Base-by-base conservation (phyloP, 2,797 vertebrate species). In the Hydrolagus colliei region DNA sequence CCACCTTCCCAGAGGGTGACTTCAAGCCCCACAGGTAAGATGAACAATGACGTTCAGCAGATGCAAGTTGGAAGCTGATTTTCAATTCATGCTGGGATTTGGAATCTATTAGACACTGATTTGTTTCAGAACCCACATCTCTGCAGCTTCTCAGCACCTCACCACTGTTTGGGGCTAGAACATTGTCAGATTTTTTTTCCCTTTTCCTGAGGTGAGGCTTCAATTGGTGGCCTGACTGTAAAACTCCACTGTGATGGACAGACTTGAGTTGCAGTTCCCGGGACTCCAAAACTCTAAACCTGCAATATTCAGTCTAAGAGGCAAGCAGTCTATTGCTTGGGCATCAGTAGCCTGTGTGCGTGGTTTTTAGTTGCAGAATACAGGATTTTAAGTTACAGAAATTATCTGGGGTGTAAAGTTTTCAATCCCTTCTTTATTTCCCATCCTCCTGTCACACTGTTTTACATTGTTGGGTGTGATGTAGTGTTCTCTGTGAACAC, bases 21-120 rank as follows among this genome's bases (percentile, higher is more conserved):
- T 72, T 95, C 96, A 87, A 98, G 96, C 91, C 96, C 97, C 86
- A 96, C 97, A 68, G 97, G 97, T 99, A 94, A 96, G 95, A 91
- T 67, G 72, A 14, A 84, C 65, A 52, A 52, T 52, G 41, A 52
- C 6, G 41, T 52, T 52, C 41, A 68, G 63, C 20, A 6, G 27
- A 52, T 75, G 20, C 52, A 75, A 7, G 41, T 82, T 41, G 1
- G 27, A n/a, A 68, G 20, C 35, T 67, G 63, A 35, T 68, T 84
- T 68, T n/a, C 41, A 75, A 32, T 27, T 52, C 16, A 27, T 18
- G 13, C 18, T 76, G 52, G 18, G 41, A 13, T 41, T 84, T 84
- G 67, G 65, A 35, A 35, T 3, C 7, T 35, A 2, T 18, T 84
- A 18, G 9, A n/a, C 41, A 2, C 32, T 84, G 14, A 52, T 52